A percentile compares a stretch with the other conserved stretches of the same genome.
These are phyloP conservation scores for Chelonoidis abingdonii DNA, from an alignment of 2,113 vertebrate genomes.

Conservation along the genomic window DNA sequence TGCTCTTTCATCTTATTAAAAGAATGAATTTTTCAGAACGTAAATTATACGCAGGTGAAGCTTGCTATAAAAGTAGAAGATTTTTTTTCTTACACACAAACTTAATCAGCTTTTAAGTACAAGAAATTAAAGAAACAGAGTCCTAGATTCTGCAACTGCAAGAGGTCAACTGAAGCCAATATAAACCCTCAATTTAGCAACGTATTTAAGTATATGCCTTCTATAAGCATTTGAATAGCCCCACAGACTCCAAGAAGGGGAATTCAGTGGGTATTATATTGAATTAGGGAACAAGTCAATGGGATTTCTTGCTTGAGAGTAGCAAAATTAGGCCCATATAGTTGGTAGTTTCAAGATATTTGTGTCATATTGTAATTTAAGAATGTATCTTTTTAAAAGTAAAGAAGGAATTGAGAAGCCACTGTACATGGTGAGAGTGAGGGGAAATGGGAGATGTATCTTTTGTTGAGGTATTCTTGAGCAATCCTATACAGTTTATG, in stretches of 20 bases:
- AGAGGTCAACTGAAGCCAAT: background rate
- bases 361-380: background rate
- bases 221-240: background rate
- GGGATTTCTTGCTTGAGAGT: background rate
- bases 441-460: background rate
- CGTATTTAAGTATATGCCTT: background rate
- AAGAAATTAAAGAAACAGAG: background rate
- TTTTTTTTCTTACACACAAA: background rate
- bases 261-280: background rate
- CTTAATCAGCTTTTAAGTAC: too few relatives aligned
- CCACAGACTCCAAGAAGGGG: background rate
- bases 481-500: background rate
- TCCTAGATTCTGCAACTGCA: background rate
- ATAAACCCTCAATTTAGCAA: background rate
- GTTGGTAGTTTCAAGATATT: background rate
- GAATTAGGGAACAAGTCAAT: background rate
- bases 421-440: background rate
- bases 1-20: slow-evolving; percentile 2
- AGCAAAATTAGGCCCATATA: background rate
- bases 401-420: background rate
- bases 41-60: background rate
- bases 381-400: background rate
- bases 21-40: slow-evolving; percentile 6
- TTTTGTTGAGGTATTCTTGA: background rate
- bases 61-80: background rate